Conservation (phyloP, 2,888 invertebrate species). For the Chymomyza caudatula region DNA sequence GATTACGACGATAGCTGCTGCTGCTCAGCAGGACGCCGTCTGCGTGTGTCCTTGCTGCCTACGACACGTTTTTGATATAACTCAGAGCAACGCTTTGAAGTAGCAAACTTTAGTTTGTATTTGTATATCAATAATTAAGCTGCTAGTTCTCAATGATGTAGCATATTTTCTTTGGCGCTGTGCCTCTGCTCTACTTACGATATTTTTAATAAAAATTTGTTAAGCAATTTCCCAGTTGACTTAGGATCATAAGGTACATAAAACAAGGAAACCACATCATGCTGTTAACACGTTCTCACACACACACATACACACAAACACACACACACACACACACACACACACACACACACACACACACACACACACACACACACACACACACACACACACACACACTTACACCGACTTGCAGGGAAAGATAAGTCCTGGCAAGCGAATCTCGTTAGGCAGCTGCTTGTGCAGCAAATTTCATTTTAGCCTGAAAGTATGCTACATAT, state of each 20-base stretch:
- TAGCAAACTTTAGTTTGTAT: conserved; percentile 58
- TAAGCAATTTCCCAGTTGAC: conserved; percentile 60
- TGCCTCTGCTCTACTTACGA: not conserved
- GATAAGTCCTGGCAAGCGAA: conserved; percentile 5
- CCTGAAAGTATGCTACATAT: not conserved
- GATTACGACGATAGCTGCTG: conserved; percentile 23
- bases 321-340: not conserved
- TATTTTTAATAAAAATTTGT: not conserved
- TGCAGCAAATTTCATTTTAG: not conserved
- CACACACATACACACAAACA: not conserved
- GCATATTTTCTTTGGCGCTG: conserved; percentile 31
- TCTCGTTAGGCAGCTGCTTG: not conserved
- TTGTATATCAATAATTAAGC: conserved; percentile 63
- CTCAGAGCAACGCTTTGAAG: not conserved
- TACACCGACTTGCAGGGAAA: not conserved
- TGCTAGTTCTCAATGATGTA: conserved; percentile 49
- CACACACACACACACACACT: not conserved
- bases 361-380: conserved; percentile 1
- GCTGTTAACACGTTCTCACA: not conserved
- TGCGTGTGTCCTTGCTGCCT: not conserved
- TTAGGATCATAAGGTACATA: conserved; percentile 53
- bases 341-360: not conserved
- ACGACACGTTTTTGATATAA: not conserved
- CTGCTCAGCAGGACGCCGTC: not conserved
- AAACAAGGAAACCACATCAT: conserved; percentile 47